Conservation (phyloP, 2,797 vertebrate genomes). For the Galaxias olidus region DNA sequence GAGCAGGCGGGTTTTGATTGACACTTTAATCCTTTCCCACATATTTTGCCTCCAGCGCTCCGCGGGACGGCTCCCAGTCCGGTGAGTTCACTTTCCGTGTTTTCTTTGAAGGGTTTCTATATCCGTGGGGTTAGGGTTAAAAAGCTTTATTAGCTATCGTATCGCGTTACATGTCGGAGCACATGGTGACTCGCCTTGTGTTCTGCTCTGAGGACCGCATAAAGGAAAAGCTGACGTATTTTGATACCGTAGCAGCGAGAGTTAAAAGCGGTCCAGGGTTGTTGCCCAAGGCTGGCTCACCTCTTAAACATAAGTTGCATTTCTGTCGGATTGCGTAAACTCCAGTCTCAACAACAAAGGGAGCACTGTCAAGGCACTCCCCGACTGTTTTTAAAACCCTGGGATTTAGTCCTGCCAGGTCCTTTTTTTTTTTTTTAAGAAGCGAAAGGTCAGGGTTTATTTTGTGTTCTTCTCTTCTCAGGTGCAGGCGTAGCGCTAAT, state of each 20-base stretch:
- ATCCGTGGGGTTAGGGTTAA: constrained; percentile 59
- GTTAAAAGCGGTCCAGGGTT: constrained; percentile 63
- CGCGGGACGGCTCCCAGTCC: constrained; percentile 72
- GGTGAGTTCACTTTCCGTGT: constrained; percentile 65
- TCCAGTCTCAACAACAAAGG: constrained; percentile 65
- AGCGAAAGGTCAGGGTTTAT: not conserved
- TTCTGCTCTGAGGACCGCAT: constrained; percentile 52
- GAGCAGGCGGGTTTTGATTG: not conserved
- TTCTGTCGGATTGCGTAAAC: constrained; percentile 72
- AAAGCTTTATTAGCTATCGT: constrained; percentile 68
- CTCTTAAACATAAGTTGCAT: constrained; percentile 58
- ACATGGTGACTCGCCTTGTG: constrained; percentile 52
- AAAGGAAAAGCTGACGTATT: constrained; percentile 64
- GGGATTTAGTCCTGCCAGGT: constrained; percentile 36
- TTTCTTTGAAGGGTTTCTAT: constrained; percentile 66
- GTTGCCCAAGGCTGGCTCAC: constrained; percentile 65
- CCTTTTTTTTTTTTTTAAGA: constrained; percentile 35
- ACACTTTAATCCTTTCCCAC: not conserved
- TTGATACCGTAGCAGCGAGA: constrained; percentile 67
- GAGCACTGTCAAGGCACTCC: constrained; percentile 45
- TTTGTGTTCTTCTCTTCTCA: too few species aligned
- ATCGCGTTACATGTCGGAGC: constrained; percentile 66
- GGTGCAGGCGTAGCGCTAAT: too few species aligned
- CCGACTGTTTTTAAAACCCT: constrained; percentile 54
- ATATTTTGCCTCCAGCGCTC: constrained; percentile 45